Evolutionary conservation across 92 coral and sea anemone species (phyloP).

Genomic region (Siderastrea radians): DNA sequence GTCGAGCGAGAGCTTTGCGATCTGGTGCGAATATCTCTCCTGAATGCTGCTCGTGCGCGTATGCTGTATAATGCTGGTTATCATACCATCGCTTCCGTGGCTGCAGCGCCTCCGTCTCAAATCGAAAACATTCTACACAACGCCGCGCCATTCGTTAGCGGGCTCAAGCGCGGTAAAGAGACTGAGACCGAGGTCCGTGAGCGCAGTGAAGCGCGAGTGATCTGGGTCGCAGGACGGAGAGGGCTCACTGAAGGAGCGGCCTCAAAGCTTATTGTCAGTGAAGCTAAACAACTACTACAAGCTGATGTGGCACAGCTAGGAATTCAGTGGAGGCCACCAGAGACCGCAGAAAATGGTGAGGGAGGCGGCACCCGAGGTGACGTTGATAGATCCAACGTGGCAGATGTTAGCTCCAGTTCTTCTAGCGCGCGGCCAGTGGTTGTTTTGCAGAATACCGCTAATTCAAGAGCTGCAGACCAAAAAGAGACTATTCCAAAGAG

Average conservation of each 20-base stretch:
- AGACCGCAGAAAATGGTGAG: background rate
- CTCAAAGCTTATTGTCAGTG: constrained; percentile 76
- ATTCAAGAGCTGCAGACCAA: background rate
- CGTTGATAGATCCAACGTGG: background rate
- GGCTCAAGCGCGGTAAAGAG: constrained; percentile 86
- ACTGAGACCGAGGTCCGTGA: constrained; percentile 90
- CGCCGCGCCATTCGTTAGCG: constrained; percentile 96
- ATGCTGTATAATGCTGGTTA: constrained; percentile 95
- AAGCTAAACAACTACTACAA: constrained; percentile 85
- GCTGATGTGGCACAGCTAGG: constrained; percentile 93
- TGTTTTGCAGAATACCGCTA: background rate
- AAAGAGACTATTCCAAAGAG: background rate
- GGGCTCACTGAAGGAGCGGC: constrained; percentile 91
- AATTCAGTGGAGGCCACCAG: constrained; percentile 85
- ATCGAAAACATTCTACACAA: constrained; percentile 85
- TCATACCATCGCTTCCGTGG: constrained; percentile 91
- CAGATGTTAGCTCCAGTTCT: background rate
- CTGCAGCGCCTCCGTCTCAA: constrained; percentile 83
- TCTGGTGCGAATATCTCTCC: constrained; percentile 88
- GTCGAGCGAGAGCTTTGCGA: constrained; percentile 98
- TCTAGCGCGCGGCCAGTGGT: background rate
- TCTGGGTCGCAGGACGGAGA: constrained; percentile 93
- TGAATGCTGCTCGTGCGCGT: constrained; percentile 99
- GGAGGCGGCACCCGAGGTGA: background rate
- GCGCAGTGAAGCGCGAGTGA: constrained; percentile 86